Evolutionary conservation across 2,113 vertebrate species (phyloP).

Genomic region (Ailuropoda melanoleuca): DNA sequence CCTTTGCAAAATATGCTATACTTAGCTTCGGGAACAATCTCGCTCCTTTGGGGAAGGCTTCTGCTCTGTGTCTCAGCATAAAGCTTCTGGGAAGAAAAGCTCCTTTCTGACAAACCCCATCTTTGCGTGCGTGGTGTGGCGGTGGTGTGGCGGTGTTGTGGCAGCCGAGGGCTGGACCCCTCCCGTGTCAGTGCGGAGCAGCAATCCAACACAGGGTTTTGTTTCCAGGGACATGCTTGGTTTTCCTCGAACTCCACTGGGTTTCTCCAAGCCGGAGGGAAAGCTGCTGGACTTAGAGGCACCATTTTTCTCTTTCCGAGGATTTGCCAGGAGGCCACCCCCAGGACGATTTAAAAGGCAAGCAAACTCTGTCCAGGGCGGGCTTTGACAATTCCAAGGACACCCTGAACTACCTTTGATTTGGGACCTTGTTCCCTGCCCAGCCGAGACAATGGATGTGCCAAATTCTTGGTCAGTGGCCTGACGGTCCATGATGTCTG

Average conservation of each 20-base stretch:
- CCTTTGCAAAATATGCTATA: background rate
- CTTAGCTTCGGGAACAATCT: background rate
- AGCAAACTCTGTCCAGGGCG: fast-evolving
- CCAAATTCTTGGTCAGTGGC: background rate
- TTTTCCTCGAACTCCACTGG: background rate
- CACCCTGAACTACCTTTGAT: background rate
- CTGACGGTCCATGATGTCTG: background rate
- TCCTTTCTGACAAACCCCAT: background rate
- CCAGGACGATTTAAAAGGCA: background rate
- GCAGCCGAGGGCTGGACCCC: background rate
- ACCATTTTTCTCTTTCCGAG: background rate
- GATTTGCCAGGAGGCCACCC: background rate
- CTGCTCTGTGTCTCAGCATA: background rate
- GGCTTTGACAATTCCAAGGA: background rate
- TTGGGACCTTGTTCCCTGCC: background rate
- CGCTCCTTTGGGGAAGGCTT: background rate
- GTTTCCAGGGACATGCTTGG: conserved; percentile 29
- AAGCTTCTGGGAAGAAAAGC: background rate
- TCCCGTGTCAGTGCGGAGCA: conserved; percentile 27
- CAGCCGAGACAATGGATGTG: background rate
- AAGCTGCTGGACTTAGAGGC: background rate
- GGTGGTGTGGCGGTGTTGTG: no score
- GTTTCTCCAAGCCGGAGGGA: background rate
- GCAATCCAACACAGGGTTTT: conserved; percentile 49
- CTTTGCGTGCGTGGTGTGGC: fast-evolving